Percentiles rank a stretch among this genome's conserved stretches.
Evolutionary conservation across 1,140 invertebrate species (phyloP).

Genomic region (Homarus americanus): DNA sequence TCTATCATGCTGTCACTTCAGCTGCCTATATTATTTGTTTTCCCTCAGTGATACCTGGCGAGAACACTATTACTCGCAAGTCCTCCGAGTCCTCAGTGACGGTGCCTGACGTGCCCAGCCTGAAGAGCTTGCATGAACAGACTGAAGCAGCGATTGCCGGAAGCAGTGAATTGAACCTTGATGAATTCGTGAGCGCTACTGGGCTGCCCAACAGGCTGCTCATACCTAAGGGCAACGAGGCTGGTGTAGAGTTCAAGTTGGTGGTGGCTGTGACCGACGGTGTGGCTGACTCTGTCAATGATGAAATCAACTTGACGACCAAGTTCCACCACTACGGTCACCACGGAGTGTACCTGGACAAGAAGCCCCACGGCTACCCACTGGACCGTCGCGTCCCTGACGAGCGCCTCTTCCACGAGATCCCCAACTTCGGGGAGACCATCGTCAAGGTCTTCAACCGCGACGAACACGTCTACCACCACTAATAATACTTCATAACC

Average conservation of each 20-base stretch:
- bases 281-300: neutral
- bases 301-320: neutral
- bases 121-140: constrained; percentile 26
- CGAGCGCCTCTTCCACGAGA: constrained; percentile 18
- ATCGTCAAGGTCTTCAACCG: constrained; percentile 29
- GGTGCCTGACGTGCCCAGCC: constrained; percentile 50
- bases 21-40: too few species aligned
- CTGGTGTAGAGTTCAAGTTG: constrained; percentile 21
- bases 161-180: constrained; percentile 2
- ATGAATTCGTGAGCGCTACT: constrained; percentile 22
- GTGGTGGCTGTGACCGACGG: constrained; percentile 45
- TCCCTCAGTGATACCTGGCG: constrained; percentile 23
- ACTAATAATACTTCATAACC: too few species aligned
- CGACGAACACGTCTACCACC: neutral
- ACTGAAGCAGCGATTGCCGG: constrained; percentile 21
- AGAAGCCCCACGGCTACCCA: constrained; percentile 31
- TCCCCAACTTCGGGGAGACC: constrained; percentile 16
- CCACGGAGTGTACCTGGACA: constrained; percentile 30
- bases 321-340: constrained; percentile 23
- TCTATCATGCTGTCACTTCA: too few species aligned
- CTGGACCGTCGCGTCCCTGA: constrained; percentile 38
- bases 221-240: constrained; percentile 43
- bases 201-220: constrained; percentile 55
- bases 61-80: constrained; percentile 23
- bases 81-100: constrained; percentile 31